Evolutionary conservation across 2,888 invertebrate genomes (phyloP).

Genomic region (Leptinotarsa juncta): DNA sequence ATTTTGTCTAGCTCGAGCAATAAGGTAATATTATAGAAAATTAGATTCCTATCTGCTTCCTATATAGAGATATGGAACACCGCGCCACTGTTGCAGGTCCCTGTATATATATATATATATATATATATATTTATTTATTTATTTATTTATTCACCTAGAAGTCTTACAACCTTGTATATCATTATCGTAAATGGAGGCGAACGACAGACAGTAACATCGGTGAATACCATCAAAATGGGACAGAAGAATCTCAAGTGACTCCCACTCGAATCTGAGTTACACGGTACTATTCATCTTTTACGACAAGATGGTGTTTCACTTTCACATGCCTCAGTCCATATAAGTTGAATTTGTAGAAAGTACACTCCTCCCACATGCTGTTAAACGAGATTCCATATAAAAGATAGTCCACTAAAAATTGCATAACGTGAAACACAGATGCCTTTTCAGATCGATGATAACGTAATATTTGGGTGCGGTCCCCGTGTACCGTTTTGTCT

Average conservation of each 20-base stretch:
- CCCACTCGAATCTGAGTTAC: slow-evolving; percentile 4
- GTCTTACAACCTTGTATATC: no score
- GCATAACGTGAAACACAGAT: slow-evolving; percentile 35
- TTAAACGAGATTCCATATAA: slow-evolving; percentile 27
- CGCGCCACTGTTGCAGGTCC: no score
- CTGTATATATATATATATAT: no score
- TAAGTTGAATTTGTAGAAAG: slow-evolving; percentile 44
- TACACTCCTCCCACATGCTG: slow-evolving; percentile 42
- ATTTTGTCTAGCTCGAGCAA: no score
- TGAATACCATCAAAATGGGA: background rate
- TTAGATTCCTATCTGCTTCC: no score
- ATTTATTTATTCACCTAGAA: no score
- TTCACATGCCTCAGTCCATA: slow-evolving; percentile 41
- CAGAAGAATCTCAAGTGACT: background rate
- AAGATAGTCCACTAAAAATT: slow-evolving; percentile 35
- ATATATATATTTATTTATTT: no score
- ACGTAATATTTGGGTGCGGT: slow-evolving; percentile 41
- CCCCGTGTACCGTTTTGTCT: slow-evolving; percentile 35
- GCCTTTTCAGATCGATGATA: slow-evolving; percentile 31
- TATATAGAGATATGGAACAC: no score
- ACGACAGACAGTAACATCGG: no score
- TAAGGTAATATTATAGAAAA: no score
- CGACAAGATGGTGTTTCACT: slow-evolving; percentile 43
- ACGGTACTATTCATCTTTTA: slow-evolving; percentile 27
- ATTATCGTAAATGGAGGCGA: no score